Evolutionary conservation across 2,888 invertebrate species (phyloP), one percentile per base, ranked within the genome.

Genomic region (Epistrophella euchroma): DNA sequence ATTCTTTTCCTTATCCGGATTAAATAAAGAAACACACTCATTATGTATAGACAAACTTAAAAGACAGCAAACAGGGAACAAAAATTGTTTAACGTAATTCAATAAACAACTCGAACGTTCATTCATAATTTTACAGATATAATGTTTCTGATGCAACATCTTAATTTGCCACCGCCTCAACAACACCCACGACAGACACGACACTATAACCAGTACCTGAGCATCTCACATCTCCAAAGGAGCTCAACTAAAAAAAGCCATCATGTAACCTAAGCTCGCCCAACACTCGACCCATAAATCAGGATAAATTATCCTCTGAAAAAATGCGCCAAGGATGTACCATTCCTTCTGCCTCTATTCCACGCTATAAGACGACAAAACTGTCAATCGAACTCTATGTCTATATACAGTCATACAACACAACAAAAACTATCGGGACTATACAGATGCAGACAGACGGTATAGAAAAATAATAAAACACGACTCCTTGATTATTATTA

Each of bases 401-500:
- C 28, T 64, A 4, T 22, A 25, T 50, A 47, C 9, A 52, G 2
- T 6, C 13, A n/a, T n/a, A 15, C 15, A 64, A 52, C 73, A 70
- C 25, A 37, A 64, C 71, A 62, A 73, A 32, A 62, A 62, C 35
- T 45, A 75, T 45, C 66, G 68, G 40, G 50, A 60, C 73, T 66
- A 22, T 19, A 40, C n/a, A n/a, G n/a, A n/a, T 9, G 9, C 32
- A 37, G 19, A 22, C 22, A 40, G 22, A 60, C 37, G 17, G 28
- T 15, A 19, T 32, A 32, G 4, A 13, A 70, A 77, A 71, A 73
- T n/a, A 52, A 17, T 37, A 52, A 62, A 85, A 86, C 86, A 86
- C 86, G 71, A 86, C 78, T 82, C 47, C 86, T 74, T 86, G 86
- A 86, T 86, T 86, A 86, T 86, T 86, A 82, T 86, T 83, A 87